Evolutionary conservation across 2,797 vertebrate genomes (phyloP), one percentile per base, ranked within the genome.

Genomic region (Pristis pectinata): DNA sequence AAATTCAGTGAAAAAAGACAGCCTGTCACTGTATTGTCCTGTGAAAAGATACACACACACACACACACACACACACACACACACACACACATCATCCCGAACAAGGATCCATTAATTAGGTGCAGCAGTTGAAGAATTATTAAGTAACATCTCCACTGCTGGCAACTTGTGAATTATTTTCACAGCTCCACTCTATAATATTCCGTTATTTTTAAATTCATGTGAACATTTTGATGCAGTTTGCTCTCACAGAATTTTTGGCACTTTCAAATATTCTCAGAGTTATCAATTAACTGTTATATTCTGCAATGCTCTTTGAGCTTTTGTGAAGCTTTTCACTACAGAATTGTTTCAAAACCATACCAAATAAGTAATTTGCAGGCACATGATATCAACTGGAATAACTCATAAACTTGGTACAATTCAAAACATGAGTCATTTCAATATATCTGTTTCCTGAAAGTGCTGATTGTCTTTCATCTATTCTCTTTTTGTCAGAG

Each of bases 91-190:
- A 61, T 59, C 49, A 34, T 59, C 83, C 19, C 67, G 87, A 91
- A 91, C 64, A 67, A 67, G 67, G 44, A 67, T 67, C 37, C 6
- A n/a, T 64, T 67, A 41, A 91, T 91, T 91, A 67, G n/a, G n/a
- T 67, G 87, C n/a, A 37, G n/a, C 61, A 22, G 61, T 37, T 67
- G 87, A 91, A 67, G 59, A n/a, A 91, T 91, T 91, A 64, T 67
- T 91, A 91, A 37, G 19, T 91, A 41, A 67, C 61, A 24, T 10
- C 61, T 41, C 87, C 67, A 24, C 17, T 3, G 2, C 19, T 91
- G 59, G 7, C 37, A 89, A 41, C 87, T 67, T 91, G 59, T 67
- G 34, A 67, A 91, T 67, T 91, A 64, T 67, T 91, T 91, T 91
- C 19, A 67, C 87, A 67, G 59, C 19, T 67, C 8, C 24, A 8